phyloP scores from a whole-genome alignment of 2,113 vertebrate genomes.

The Limnothrissa miodon region DNA sequence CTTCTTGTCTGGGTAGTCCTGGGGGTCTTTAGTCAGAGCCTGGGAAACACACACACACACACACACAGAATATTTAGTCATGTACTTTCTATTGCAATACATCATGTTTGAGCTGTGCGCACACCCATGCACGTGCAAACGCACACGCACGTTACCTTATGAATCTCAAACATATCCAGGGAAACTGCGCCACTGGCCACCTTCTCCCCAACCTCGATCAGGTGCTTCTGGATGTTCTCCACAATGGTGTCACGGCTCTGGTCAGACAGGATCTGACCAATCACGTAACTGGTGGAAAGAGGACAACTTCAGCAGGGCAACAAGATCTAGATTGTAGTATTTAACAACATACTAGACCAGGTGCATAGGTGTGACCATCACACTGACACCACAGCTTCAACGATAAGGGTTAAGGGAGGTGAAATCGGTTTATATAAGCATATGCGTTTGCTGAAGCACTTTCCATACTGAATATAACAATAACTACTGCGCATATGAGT shows the following conservation, averaged over 20 bases:
- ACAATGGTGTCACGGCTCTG: constrained; percentile 89
- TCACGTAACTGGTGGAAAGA: constrained; percentile 80
- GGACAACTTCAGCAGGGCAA: not conserved
- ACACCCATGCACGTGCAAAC: not conserved
- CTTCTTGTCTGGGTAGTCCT: constrained; percentile 98
- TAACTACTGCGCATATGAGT: too few relatives aligned
- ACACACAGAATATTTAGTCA: too few relatives aligned
- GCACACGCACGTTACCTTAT: constrained; percentile 79
- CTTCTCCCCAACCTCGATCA: constrained; percentile 90
- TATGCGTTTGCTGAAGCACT: too few relatives aligned
- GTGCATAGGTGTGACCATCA: too few relatives aligned
- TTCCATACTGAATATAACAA: too few relatives aligned
- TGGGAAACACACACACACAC: constrained; percentile 45
- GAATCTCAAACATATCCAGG: constrained; percentile 87
- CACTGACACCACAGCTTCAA: too few relatives aligned
- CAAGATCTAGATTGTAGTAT: not conserved
- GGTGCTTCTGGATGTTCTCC: constrained; percentile 93
- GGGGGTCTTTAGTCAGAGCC: constrained; percentile 95
- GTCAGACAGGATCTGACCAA: constrained; percentile 95
- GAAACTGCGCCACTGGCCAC: constrained; percentile 78
- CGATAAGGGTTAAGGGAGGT: too few relatives aligned
- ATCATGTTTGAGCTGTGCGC: too few relatives aligned
- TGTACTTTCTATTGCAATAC: too few relatives aligned
- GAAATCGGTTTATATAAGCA: too few relatives aligned
- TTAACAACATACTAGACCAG: not conserved